A percentile compares a stretch with the other conserved stretches of the same genome.
phyloP scores from a whole-genome alignment of 2,113 vertebrate species.

The Gobiocypris rarus region DNA sequence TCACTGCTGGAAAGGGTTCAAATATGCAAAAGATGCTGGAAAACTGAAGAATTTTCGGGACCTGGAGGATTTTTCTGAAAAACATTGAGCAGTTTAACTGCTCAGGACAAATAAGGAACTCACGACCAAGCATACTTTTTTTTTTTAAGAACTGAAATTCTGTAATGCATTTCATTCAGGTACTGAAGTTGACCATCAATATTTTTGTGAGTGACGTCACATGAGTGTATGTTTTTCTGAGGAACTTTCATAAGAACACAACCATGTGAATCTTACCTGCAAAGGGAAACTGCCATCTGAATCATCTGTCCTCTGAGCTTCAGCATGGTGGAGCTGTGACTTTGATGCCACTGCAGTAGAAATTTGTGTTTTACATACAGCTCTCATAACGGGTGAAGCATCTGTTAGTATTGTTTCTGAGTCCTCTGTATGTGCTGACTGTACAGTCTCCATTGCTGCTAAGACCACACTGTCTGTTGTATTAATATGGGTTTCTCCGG shows the following conservation, averaged over 20 bases:
- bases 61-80: no score
- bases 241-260: background rate
- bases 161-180: no score
- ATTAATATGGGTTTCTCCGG: background rate
- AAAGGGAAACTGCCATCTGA: background rate
- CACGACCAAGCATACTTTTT: no score
- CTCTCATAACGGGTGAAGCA: background rate
- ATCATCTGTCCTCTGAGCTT: background rate
- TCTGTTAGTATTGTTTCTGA: background rate
- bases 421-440: background rate
- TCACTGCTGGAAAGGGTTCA: no score
- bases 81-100: no score
- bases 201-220: no score
- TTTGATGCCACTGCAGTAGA: background rate
- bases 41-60: no score
- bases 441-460: background rate
- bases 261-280: constrained; percentile 36
- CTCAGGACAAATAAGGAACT: no score
- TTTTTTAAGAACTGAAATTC: no score
- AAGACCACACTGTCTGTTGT: background rate
- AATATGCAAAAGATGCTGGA: no score
- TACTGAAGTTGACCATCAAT: no score
- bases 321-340: background rate
- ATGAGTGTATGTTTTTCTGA: no score
- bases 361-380: background rate